Evolutionary conservation across 1,140 invertebrate genomes (phyloP).

Genomic region (Heliconius eleuchia): DNA sequence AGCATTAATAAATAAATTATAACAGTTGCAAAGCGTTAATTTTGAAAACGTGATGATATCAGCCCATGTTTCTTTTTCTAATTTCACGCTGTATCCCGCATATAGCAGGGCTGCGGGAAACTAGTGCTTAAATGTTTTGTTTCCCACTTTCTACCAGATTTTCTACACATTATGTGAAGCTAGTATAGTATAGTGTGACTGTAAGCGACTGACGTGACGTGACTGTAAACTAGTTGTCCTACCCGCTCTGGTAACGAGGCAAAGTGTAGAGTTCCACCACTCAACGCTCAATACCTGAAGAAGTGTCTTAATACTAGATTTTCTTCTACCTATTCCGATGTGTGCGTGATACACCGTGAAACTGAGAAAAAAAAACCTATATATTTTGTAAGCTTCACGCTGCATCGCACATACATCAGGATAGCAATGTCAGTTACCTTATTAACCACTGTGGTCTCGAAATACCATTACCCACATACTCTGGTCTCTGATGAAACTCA

Average conservation of each 20-base stretch:
- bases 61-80: not conserved
- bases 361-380: not conserved
- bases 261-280: not conserved
- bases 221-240: too few species aligned
- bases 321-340: not conserved
- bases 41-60: not conserved
- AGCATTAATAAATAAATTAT: too few species aligned
- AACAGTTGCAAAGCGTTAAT: not conserved
- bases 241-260: not conserved
- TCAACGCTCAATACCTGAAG: not conserved
- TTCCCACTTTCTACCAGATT: too few species aligned
- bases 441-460: not conserved
- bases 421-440: not conserved
- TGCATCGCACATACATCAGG: too few species aligned
- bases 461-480: not conserved
- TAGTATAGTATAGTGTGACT: too few species aligned
- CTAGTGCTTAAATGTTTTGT: not conserved
- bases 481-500: constrained; percentile 8
- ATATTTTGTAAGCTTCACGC: too few species aligned
- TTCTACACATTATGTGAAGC: too few species aligned
- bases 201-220: too few species aligned
- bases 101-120: too few species aligned
- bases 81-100: not conserved
- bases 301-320: not conserved
- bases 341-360: not conserved